Conservation (phyloP, 2,113 vertebrate species). For the Machaerirhynchus nigripectus region DNA sequence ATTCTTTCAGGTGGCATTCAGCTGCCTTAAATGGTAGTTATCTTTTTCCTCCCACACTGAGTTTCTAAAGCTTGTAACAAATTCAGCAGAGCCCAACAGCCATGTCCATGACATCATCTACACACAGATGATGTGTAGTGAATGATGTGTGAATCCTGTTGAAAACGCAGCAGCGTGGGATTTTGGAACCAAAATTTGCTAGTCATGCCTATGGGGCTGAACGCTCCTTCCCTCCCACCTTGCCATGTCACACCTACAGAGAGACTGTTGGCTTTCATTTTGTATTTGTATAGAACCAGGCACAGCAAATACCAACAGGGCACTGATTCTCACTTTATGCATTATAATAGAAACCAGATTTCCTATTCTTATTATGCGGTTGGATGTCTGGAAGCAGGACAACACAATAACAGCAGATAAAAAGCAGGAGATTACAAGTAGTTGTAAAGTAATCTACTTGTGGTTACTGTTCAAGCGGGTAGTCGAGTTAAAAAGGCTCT, state of each 20-base stretch:
- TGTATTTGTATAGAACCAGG: background rate
- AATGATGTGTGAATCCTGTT: background rate
- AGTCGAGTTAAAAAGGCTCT: background rate
- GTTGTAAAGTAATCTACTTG: background rate
- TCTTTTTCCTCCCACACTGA: background rate
- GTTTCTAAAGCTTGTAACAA: background rate
- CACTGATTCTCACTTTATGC: background rate
- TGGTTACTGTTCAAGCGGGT: background rate
- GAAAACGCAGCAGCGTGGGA: background rate
- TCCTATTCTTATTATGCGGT: background rate
- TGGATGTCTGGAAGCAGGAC: background rate
- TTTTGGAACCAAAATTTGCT: background rate
- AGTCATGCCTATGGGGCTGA: background rate
- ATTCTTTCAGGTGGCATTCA: background rate
- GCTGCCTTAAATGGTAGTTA: background rate
- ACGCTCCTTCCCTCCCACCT: background rate
- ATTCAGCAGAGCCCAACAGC: background rate
- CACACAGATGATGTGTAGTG: background rate
- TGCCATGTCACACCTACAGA: background rate
- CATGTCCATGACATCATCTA: background rate
- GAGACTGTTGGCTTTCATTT: background rate
- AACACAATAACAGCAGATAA: background rate
- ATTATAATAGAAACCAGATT: background rate
- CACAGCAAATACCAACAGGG: background rate
- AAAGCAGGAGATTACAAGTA: background rate